Evolutionary conservation across 2,888 invertebrate species (phyloP).

Genomic region (Abrostola triplasia): DNA sequence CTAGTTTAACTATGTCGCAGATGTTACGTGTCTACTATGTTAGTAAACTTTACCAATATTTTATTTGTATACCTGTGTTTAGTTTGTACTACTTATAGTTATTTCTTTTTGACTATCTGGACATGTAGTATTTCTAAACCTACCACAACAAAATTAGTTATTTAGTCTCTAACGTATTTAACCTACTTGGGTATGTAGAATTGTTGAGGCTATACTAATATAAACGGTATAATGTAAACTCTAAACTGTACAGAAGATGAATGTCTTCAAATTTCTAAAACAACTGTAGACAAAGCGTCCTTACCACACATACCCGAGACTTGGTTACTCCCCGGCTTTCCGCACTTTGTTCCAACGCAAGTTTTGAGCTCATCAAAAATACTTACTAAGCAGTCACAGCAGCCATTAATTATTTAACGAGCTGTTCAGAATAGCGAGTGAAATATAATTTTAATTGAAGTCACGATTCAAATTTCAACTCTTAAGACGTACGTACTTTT

Average conservation of each 20-base stretch:
- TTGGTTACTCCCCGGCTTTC: background rate
- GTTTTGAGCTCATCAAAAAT: constrained; percentile 44
- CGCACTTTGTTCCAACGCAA: background rate
- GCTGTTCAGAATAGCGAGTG: constrained; percentile 36
- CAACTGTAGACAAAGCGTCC: constrained; percentile 20
- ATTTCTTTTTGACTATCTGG: too few relatives aligned
- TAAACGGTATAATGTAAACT: too few relatives aligned
- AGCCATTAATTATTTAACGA: constrained; percentile 49
- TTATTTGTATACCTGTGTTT: too few relatives aligned
- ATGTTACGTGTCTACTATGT: too few relatives aligned
- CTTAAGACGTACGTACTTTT: constrained; percentile 18
- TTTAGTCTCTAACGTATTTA: too few relatives aligned
- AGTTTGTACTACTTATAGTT: too few relatives aligned
- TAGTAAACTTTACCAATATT: too few relatives aligned
- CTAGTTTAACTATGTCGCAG: background rate
- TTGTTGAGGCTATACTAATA: too few relatives aligned
- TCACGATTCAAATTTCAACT: constrained; percentile 30
- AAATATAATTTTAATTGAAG: constrained; percentile 51
- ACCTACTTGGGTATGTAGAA: too few relatives aligned
- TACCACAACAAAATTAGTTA: too few relatives aligned
- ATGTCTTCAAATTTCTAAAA: constrained; percentile 10
- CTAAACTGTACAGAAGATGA: too few relatives aligned
- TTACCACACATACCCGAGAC: constrained; percentile 10
- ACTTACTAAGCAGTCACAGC: constrained; percentile 33
- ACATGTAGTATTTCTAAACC: too few relatives aligned